Conservation (phyloP, 2,113 vertebrate genomes). For the Chunga burmeisteri region DNA sequence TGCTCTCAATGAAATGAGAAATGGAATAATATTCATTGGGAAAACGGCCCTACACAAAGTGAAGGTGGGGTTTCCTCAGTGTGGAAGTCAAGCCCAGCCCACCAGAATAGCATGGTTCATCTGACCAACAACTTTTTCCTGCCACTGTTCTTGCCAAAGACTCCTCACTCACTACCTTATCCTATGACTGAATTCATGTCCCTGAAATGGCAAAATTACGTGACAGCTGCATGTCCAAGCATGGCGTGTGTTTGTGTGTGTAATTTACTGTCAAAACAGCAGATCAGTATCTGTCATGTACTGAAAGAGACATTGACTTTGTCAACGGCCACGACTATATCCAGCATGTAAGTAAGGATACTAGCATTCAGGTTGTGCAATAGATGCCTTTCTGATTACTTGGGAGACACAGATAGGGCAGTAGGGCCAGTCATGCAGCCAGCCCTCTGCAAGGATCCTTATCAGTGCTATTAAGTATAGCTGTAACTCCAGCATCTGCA, state of each 20-base stretch:
- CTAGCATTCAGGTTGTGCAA: background rate
- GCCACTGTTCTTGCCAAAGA: background rate
- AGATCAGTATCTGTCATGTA: background rate
- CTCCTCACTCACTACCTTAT: background rate
- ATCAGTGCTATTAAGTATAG: background rate
- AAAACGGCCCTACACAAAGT: background rate
- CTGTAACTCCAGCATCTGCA: background rate
- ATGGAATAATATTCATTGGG: background rate
- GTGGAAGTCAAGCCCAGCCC: background rate
- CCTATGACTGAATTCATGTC: rapidly evolving
- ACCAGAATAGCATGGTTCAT: background rate
- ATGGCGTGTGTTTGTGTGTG: too few species aligned
- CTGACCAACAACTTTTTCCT: background rate
- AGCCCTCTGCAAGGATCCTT: background rate
- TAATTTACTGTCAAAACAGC: background rate
- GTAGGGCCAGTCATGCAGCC: background rate
- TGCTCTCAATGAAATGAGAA: background rate
- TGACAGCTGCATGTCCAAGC: background rate
- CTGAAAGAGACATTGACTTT: background rate
- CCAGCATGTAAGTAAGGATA: background rate
- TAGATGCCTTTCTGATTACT: background rate
- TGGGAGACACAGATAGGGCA: background rate
- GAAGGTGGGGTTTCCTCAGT: background rate
- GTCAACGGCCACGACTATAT: background rate
- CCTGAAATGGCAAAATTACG: background rate